Base-by-base conservation (phyloP, 2,888 invertebrate genomes). In the Cremastinae sp. region DNA sequence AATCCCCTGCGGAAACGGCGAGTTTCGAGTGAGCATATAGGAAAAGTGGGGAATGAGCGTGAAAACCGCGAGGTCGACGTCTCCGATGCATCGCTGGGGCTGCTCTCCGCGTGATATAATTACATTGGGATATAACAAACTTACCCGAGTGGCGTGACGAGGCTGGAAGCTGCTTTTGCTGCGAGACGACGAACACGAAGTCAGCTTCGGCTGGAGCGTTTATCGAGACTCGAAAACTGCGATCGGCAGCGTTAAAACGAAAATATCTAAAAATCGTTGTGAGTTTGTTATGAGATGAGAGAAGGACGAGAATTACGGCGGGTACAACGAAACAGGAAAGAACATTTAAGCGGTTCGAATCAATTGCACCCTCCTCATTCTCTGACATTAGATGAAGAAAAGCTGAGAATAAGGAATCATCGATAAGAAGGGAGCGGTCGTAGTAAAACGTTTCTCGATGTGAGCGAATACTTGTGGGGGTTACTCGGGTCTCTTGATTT, bases 81-180 rank as follows among this genome's bases (percentile, higher is more conserved):
- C n/a, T n/a, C n/a, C n/a, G n/a, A n/a, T n/a, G n/a, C n/a, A n/a
- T n/a, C n/a, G n/a, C n/a, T n/a, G n/a, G n/a, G n/a, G n/a, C n/a
- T n/a, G n/a, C 41, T 45, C 34, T 28, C 12, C 45, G 18, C 51
- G 58, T 36, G 69, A 58, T 69, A 69, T 70, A 70, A 75, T 66
- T 66, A 71, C 49, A 75, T 71, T 54, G 59, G 49, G 45, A 51
- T 58, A 58, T 58, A 45, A 53, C 68, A 36, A 72, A 76, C 76
- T 76, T 72, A 76, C 76, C 73, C 64, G 58, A 53, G 36, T 53
- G 45, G 28, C 64, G 64, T 49, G 61, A 75, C 65, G 73, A 76
- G 68, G 43, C 65, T 66, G 75, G 76, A 78, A 75, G n/a, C n/a
- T n/a, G n/a, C n/a, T n/a, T 79, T 75, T 80, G 56, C 79, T 75